phyloP scores from a whole-genome alignment of 2,797 vertebrate species.

The Petrocephalus sullivani region DNA sequence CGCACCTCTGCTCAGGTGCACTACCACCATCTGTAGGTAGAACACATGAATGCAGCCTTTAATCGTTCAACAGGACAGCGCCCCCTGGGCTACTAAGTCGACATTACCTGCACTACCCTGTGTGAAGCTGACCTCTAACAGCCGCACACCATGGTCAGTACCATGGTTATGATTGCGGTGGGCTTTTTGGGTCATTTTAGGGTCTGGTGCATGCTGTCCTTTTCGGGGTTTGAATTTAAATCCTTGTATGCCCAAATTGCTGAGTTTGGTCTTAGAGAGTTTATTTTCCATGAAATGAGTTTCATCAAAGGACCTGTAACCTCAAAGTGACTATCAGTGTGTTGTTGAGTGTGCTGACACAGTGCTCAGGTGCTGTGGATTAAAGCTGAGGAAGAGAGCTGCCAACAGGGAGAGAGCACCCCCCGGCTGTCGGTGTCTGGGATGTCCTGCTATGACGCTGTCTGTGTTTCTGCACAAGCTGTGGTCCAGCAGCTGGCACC shows the following conservation, averaged over 20 bases:
- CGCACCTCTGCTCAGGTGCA: background rate
- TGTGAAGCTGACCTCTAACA: background rate
- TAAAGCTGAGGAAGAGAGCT: background rate
- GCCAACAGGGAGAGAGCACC: background rate
- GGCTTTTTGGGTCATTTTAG: background rate
- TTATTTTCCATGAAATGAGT: background rate
- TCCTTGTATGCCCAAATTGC: background rate
- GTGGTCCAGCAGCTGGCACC: background rate
- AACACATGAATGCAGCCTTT: background rate
- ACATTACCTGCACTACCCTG: background rate
- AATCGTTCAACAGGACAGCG: background rate
- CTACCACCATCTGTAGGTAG: background rate
- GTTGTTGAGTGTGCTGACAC: background rate
- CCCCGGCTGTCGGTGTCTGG: background rate
- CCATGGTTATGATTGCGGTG: background rate
- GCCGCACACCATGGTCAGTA: background rate
- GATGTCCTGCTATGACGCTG: background rate
- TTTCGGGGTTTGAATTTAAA: background rate
- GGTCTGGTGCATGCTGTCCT: background rate
- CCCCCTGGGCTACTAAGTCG: background rate
- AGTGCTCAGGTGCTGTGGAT: background rate
- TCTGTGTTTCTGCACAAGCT: background rate
- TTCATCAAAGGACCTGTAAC: background rate
- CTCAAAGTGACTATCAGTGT: background rate
- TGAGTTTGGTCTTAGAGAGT: background rate